Evolutionary conservation across 2,113 vertebrate genomes (phyloP), one percentile per base, ranked within the genome.

Genomic region (Thalassarche chlororhynchos): DNA sequence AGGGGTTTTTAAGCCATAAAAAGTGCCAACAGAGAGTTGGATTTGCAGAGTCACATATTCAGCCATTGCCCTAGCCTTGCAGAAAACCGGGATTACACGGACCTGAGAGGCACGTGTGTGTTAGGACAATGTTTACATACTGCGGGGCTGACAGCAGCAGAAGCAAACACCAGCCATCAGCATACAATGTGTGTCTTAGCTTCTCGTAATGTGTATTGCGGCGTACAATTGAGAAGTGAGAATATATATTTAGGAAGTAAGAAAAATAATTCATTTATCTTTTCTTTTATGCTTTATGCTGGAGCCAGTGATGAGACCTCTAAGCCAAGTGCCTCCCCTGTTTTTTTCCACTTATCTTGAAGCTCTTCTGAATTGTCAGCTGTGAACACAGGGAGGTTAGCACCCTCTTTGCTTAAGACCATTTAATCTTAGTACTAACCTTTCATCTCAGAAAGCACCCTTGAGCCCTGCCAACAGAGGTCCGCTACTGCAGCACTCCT

Each of bases 401-500:
- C 95, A 94, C 91, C 78, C 91, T 96, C 93, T 97, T 93, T 94
- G 91, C 91, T 93, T 91, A 95, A 97, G 75, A 83, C 94, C 46
- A 38, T 93, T 93, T 96, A 97, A 97, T 97, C 97, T 92, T 74
- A 62, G 74, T 69, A n/a, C 52, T 87, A 76, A 75, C 81, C 61
- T 96, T 96, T 90, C 78, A 57, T 81, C 55, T 0, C 62, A 92
- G 89, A 84, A 87, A 40, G 77, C 69, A 51, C 70, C 64, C 16
- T 0, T 55, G 64, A 78, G 76, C 36, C 25, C 54, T 93, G 84
- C 66, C 58, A 29, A 6, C 52, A 34, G 51, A 40, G 44, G 38
- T 52, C 54, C 0, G 0, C 76, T 84, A 52, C 87, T 38, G 42
- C 26, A 12, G 19, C 38, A 2, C 51, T 80, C 46, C 60, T 52